Evolutionary conservation across 2,888 invertebrate genomes (phyloP), one percentile per base, ranked within the genome.

Genomic region (Pteria penguin): DNA sequence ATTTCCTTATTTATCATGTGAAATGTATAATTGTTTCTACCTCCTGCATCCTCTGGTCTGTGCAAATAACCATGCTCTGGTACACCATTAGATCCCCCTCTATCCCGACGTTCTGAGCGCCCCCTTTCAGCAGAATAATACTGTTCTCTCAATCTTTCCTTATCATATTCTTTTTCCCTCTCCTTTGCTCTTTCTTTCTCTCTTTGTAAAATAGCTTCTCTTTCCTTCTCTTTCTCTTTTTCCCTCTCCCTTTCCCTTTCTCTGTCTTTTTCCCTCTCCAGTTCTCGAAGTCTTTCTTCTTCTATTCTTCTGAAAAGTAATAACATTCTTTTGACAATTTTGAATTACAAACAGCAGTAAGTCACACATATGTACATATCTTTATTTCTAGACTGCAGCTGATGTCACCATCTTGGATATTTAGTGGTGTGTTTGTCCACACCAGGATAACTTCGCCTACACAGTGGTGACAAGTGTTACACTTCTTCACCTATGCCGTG

Each of bases 171-270:
- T 93, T 91, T 89, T 93, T 94, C 88, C 93, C 94, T 80, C 93
- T 94, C 87, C 27, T 82, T 78, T 26, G 82, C 85, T 27, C 84
- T 75, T 78, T 87, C 85, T 71, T 84, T 79, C 62, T 85, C 91
- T 86, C 94, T 93, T 85, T 94, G 94, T 78, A 93, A 93, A 80
- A 94, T 94, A 75, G 94, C 93, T 87, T 94, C 93, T 66, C 93
- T 91, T 80, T 94, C 94, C 87, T 94, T 94, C 84, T 94, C 94
- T 75, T 94, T 93, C 69, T 84, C 83, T 58, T 75, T 78, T 66
- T 87, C 87, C 70, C 79, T 63, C 33, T 83, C 79, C 52, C 76
- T 63, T 31, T 82, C 82, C 57, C 81, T 81, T 62, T 87, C 82
- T 68, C 82, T 80, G 60, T 87, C 83, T 74, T 79, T 78, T 62